phyloP scores from a whole-genome alignment of 2,797 vertebrate species.

The Fistularia tabacaria region DNA sequence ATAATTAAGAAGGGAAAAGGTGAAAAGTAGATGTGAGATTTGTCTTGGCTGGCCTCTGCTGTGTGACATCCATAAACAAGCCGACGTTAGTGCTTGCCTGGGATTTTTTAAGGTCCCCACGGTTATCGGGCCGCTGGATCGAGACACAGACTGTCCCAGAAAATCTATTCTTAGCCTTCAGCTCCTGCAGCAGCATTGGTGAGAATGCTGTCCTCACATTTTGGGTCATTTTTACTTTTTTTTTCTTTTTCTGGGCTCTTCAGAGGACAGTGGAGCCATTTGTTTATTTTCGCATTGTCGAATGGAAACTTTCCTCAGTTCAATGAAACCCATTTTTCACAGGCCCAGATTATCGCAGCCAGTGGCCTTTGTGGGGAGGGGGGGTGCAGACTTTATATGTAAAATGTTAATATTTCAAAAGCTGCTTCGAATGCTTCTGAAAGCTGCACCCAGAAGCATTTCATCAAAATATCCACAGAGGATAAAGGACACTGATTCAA shows the following conservation, averaged over 20 bases:
- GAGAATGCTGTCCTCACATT: constrained; percentile 30
- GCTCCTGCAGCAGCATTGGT: constrained; percentile 43
- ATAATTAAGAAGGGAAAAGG: too few species aligned
- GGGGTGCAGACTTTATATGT: too few species aligned
- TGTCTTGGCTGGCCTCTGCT: constrained; percentile 12
- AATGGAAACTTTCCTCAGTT: neutral
- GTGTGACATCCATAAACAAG: constrained; percentile 36
- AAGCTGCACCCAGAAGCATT: too few species aligned
- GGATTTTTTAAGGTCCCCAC: constrained; percentile 42
- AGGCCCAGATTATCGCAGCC: constrained; percentile 66
- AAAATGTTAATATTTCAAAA: too few species aligned
- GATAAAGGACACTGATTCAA: too few species aligned
- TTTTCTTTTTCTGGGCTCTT: constrained; percentile 25
- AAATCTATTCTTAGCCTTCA: constrained; percentile 66
- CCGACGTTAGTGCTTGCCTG: constrained; percentile 37
- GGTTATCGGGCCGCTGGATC: constrained; percentile 58
- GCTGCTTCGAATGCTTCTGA: too few species aligned
- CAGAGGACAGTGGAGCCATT: neutral
- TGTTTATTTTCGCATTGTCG: neutral
- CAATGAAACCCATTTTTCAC: neutral
- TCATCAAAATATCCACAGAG: too few species aligned
- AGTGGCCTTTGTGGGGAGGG: too few species aligned
- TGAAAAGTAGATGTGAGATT: too few species aligned
- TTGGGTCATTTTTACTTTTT: constrained; percentile 24
- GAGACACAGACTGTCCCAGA: constrained; percentile 60